Conservation (phyloP, 1,140 invertebrate species). For the Vanessa atalanta region DNA sequence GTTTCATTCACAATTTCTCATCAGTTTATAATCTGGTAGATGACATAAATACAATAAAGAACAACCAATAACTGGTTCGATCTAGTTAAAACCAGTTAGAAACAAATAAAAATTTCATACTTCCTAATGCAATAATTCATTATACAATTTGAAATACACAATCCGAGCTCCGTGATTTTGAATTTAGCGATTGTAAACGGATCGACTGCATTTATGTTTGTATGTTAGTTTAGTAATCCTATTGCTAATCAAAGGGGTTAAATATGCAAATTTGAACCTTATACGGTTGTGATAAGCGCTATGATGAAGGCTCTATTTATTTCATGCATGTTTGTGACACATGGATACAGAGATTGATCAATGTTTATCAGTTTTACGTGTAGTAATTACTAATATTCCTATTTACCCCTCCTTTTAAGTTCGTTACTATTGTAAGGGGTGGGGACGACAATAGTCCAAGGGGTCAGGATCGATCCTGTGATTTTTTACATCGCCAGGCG, state of each 20-base stretch:
- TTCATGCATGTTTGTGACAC: background rate
- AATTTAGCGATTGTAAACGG: background rate
- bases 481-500: no score
- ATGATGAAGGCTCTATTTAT: background rate
- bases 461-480: no score
- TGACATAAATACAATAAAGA: no score
- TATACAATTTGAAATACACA: background rate
- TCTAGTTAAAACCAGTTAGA: no score
- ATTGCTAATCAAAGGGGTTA: conserved; percentile 34
- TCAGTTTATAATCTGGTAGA: no score
- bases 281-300: conserved; percentile 18
- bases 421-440: no score
- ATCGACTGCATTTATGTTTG: background rate
- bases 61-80: no score
- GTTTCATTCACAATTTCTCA: no score
- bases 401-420: no score
- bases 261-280: conserved; percentile 23
- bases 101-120: no score
- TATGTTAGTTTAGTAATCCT: conserved; percentile 22
- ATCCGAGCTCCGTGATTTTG: background rate
- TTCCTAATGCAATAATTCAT: background rate
- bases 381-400: no score
- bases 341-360: background rate
- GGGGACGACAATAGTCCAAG: no score
- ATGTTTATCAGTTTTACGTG: background rate